Conservation (phyloP, 2,113 vertebrate genomes). For the Sula dactylatra region DNA sequence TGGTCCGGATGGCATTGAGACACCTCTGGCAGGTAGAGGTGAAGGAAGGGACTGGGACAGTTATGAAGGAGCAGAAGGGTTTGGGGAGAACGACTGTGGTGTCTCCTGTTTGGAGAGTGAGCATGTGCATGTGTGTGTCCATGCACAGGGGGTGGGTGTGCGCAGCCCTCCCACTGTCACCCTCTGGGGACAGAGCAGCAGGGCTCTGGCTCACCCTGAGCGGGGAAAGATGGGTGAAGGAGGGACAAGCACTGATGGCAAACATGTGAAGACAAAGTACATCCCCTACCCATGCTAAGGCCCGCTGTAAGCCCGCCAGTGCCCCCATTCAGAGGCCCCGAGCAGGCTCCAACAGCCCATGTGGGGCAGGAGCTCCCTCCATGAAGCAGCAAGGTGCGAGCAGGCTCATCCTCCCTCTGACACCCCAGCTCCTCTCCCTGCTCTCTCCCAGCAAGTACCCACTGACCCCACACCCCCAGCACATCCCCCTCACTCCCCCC, state of each 20-base stretch:
- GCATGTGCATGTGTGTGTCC: accelerated
- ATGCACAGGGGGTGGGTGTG: background rate
- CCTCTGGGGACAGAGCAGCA: background rate
- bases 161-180: background rate
- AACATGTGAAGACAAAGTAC: background rate
- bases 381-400: background rate
- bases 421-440: background rate
- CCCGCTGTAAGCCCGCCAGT: background rate
- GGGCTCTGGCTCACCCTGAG: background rate
- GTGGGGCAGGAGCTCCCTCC: accelerated
- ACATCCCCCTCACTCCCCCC: background rate
- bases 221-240: background rate
- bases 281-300: background rate
- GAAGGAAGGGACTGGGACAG: background rate
- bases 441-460: background rate
- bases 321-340: accelerated
- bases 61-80: background rate
- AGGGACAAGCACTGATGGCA: background rate
- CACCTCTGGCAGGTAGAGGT: background rate
- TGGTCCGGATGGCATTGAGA: background rate
- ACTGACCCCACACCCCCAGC: background rate
- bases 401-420: background rate
- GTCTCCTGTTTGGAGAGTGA: background rate
- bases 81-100: background rate
- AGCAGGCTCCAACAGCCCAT: background rate